phyloP scores from a whole-genome alignment of 2,797 vertebrate species.

The Vireo griseus region DNA sequence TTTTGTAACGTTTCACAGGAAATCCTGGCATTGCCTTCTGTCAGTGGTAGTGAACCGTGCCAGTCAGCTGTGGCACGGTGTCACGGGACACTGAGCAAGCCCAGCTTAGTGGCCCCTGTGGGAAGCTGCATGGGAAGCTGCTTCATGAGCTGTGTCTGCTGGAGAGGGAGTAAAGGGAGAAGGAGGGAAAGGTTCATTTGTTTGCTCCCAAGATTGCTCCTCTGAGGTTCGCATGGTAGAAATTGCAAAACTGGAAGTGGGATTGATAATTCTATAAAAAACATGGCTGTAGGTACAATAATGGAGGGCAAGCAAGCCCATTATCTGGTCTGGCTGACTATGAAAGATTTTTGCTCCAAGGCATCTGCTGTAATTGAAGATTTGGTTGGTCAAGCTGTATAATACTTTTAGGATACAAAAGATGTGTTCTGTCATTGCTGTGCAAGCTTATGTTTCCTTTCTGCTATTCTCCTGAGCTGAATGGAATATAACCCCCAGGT shows the following conservation, averaged over 20 bases:
- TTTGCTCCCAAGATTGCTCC: not conserved
- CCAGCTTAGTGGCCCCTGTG: not conserved
- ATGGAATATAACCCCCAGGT: not conserved
- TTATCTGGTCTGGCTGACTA: not conserved
- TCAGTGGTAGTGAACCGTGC: not conserved
- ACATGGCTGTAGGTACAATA: not conserved
- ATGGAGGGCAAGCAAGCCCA: not conserved
- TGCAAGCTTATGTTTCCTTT: not conserved
- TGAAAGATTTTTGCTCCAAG: not conserved
- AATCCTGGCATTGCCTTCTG: not conserved
- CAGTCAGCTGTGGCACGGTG: not conserved
- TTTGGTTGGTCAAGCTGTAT: constrained; percentile 3
- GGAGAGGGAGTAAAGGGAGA: not conserved
- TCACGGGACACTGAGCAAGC: not conserved
- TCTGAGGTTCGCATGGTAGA: not conserved
- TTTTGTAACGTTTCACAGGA: not conserved
- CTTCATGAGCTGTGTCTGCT: not conserved
- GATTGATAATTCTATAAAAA: not conserved
- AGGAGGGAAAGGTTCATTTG: not conserved
- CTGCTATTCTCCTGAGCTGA: not conserved
- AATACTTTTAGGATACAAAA: not conserved
- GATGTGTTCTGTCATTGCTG: not conserved
- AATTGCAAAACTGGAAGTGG: not conserved
- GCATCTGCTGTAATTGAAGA: not conserved
- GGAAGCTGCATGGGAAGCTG: not conserved